Base-by-base conservation (phyloP, 1,140 invertebrate species). In the Drosophila trapezifrons region DNA sequence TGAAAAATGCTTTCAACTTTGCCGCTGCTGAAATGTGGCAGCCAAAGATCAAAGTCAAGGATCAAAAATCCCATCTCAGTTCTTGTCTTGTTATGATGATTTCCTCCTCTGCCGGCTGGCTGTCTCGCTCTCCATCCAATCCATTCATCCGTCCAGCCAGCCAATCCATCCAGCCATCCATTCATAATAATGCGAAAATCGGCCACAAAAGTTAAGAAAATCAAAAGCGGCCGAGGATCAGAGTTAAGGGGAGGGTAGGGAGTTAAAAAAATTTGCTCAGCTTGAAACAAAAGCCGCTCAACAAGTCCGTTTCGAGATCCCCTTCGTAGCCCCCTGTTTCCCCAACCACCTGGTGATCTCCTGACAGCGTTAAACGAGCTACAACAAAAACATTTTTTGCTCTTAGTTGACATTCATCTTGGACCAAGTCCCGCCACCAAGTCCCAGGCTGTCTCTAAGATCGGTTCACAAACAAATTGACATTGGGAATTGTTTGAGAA, bases 41-140 rank as follows among this genome's bases (percentile, higher is more conserved):
- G 81, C 81, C 66, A 74, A 89, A 80, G 80, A 89, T 87, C 84
- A 87, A 87, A 89, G 84, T 80, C 84, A 87, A 87, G 84, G 83
- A 87, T 89, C 85, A 73, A 76, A 79, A 87, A 72, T 54, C 72
- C 78, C 64, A 55, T 29, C 47, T 52, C 73, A 51, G 72, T 77
- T 76, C 73, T 56, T 71, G 65, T 69, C 85, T 87, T 87, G 84
- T 89, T 87, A 89, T 89, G 84, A 87, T 84, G 77, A 90, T 78
- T 81, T 85, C 57, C 51, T 47, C 40, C 51, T 37, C 51, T 10
- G 32, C 32, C 15, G 52, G 29, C 45, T 56, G 32, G 60, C 55
- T 43, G 29, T 37, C n/a, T 22, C 22, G 2, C 22, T 20, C 64
- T 55, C 32, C 32, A 55, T 45, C 32, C 66, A 27, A 18, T 29